Evolutionary conservation across 2,113 vertebrate species (phyloP).

Genomic region (Nansenia antarctica): DNA sequence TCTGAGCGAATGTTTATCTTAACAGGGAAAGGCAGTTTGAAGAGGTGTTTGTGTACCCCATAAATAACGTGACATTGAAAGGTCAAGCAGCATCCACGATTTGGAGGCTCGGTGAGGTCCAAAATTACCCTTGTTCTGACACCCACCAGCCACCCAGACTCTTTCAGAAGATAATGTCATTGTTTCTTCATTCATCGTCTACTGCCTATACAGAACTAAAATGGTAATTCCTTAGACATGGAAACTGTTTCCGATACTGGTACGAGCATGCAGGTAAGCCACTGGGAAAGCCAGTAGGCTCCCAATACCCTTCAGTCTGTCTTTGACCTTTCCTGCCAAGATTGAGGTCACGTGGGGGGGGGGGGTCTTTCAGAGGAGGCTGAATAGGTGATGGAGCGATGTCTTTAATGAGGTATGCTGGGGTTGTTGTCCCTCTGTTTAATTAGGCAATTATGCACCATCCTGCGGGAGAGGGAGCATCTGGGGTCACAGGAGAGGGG

Average conservation of each 20-base stretch:
- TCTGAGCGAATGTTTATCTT: slow-evolving; percentile 28
- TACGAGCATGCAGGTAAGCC: neutral
- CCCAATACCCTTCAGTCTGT: slow-evolving; percentile 28
- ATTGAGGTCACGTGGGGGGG: slow-evolving; percentile 5
- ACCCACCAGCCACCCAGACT: no score
- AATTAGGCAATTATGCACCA: slow-evolving; percentile 71
- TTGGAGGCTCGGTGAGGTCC: slow-evolving; percentile 19
- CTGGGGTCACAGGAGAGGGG: slow-evolving; percentile 56
- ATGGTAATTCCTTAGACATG: neutral
- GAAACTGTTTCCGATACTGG: slow-evolving; percentile 7
- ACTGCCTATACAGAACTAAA: neutral
- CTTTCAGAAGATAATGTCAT: no score
- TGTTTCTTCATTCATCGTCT: no score
- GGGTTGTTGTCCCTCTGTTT: slow-evolving; percentile 55
- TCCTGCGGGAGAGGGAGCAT: slow-evolving; percentile 50
- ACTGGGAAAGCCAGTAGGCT: slow-evolving; percentile 12
- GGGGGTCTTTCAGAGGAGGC: slow-evolving; percentile 26
- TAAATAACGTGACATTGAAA: slow-evolving; percentile 64
- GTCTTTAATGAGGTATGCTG: slow-evolving; percentile 67
- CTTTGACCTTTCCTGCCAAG: slow-evolving; percentile 68
- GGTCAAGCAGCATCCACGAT: slow-evolving; percentile 46
- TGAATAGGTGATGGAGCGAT: slow-evolving; percentile 56
- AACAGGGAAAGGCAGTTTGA: neutral
- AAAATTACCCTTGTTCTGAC: no score
- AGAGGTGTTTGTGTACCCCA: slow-evolving; percentile 39